Conservation (phyloP, 2,888 invertebrate genomes). For the Aporophyla nigra region DNA sequence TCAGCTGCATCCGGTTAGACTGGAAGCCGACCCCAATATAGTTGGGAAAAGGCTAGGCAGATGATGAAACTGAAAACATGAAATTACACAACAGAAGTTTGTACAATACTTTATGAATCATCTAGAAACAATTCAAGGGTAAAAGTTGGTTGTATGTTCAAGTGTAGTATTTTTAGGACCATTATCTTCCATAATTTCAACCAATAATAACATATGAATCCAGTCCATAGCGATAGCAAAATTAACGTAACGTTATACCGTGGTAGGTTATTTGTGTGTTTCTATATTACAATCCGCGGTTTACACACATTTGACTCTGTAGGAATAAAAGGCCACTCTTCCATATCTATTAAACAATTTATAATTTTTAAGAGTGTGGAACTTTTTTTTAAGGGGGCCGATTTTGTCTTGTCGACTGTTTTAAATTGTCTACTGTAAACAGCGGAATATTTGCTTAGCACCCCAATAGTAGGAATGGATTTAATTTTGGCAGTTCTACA, state of each 20-base stretch:
- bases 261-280: conserved; percentile 60
- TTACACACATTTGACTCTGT: conserved; percentile 43
- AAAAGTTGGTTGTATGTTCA: not conserved
- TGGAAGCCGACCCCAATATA: no score
- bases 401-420: no score
- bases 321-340: not conserved
- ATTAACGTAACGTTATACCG: conserved; percentile 45
- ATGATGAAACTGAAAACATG: not conserved
- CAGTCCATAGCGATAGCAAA: conserved; percentile 34
- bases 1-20: no score
- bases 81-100: not conserved
- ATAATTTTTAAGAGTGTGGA: no score
- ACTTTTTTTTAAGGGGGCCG: no score
- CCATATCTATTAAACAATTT: not conserved
- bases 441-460: no score
- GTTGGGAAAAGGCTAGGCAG: no score
- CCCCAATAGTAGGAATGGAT: no score
- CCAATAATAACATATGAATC: conserved; percentile 17
- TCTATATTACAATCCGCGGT: conserved; percentile 34
- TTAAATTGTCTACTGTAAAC: no score
- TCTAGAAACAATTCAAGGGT: not conserved
- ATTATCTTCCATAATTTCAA: not conserved
- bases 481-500: no score
- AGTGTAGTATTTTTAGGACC: not conserved
- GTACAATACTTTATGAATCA: not conserved